phyloP scores from a whole-genome alignment of 2,113 vertebrate species.

The Erythrocercus mccallii region DNA sequence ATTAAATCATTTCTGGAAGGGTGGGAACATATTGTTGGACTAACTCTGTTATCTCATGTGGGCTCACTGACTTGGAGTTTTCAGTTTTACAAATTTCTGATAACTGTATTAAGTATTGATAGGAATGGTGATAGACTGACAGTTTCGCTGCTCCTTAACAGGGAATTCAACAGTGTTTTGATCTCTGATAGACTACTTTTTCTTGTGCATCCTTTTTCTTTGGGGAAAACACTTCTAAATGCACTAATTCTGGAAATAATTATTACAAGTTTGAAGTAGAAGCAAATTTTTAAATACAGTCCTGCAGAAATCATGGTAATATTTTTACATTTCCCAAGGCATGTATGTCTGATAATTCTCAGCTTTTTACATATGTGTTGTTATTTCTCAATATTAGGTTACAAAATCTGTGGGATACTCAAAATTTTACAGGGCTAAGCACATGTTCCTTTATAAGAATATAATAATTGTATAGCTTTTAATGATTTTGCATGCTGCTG shows the following conservation, averaged over 20 bases:
- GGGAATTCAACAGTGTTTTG: background rate
- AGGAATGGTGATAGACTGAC: background rate
- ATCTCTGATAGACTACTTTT: background rate
- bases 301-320: background rate
- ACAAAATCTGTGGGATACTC: background rate
- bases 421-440: background rate
- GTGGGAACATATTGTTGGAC: constrained; percentile 7
- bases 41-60: background rate
- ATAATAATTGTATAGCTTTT: background rate
- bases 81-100: background rate
- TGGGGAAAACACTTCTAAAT: background rate
- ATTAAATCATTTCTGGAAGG: constrained; percentile 34
- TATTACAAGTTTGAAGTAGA: background rate
- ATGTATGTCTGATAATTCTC: background rate
- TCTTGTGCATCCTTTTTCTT: background rate
- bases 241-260: background rate
- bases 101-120: background rate
- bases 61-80: background rate
- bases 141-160: background rate
- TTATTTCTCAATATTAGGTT: background rate
- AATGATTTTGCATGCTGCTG: background rate
- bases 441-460: background rate
- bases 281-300: background rate
- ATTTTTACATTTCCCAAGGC: background rate
- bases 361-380: background rate